Conservation (phyloP, 1,140 invertebrate genomes). For the Thaumatotibia leucotreta region DNA sequence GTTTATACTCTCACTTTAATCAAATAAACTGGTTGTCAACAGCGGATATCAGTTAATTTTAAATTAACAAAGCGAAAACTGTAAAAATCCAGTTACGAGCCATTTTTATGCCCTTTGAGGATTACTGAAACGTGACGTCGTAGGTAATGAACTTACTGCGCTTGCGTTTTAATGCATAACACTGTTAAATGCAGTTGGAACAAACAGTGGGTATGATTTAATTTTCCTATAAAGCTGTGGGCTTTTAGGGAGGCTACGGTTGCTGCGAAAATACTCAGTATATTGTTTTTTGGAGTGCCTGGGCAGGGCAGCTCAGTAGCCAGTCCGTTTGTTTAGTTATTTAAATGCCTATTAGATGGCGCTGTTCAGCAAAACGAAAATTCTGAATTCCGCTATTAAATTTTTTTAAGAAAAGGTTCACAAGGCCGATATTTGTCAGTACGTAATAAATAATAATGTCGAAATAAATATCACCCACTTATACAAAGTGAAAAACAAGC, state of each 20-base stretch:
- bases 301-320: too few relatives aligned
- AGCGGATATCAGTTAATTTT: background rate
- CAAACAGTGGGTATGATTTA: background rate
- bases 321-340: too few relatives aligned
- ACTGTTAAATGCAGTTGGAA: background rate
- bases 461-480: too few relatives aligned
- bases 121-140: background rate
- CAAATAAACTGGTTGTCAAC: background rate
- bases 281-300: too few relatives aligned
- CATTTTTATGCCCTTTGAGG: background rate
- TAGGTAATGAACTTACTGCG: background rate
- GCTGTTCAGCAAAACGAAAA: too few relatives aligned
- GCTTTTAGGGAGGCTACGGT: background rate
- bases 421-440: too few relatives aligned
- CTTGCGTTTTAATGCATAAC: background rate
- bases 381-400: too few relatives aligned
- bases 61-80: background rate
- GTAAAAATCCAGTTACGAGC: background rate
- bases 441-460: too few relatives aligned
- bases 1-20: background rate
- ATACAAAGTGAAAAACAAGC: too few relatives aligned
- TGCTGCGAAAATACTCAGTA: too few relatives aligned
- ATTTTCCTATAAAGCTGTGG: background rate
- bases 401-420: too few relatives aligned
- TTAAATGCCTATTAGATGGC: too few relatives aligned